A percentile compares a stretch with the other conserved stretches of the same genome.
Conservation (phyloP, 2,113 vertebrate species). For the Uropsilus gracilis region DNA sequence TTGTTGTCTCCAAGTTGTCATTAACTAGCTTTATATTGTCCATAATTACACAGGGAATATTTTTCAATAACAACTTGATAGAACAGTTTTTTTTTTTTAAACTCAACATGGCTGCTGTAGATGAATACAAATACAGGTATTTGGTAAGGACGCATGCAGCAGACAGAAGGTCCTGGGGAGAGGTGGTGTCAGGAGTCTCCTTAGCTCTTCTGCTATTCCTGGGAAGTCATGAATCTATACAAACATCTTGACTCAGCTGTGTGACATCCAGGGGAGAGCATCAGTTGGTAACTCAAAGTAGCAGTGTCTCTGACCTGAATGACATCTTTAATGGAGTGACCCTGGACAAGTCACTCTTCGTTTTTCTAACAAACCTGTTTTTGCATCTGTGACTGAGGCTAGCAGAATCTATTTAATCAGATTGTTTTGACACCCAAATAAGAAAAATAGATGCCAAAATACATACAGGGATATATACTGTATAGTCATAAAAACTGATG, state of each 20-base stretch:
- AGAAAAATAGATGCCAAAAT: background rate
- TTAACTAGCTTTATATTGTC: constrained; percentile 13
- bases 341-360: background rate
- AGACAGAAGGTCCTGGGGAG: background rate
- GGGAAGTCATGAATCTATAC: background rate
- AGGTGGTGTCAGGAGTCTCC: background rate
- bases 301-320: background rate
- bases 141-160: background rate
- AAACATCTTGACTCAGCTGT: background rate
- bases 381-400: background rate
- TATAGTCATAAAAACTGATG: background rate
- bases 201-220: background rate
- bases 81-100: background rate
- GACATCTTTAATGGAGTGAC: background rate
- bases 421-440: background rate
- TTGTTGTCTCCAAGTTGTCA: background rate
- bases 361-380: background rate
- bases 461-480: background rate
- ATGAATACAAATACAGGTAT: background rate
- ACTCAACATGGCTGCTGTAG: background rate
- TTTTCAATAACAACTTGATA: background rate
- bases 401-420: background rate
- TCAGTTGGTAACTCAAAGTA: background rate
- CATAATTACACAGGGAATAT: background rate
- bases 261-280: background rate